Base-by-base conservation (phyloP, 1,140 invertebrate genomes). In the Cydia pomonella region DNA sequence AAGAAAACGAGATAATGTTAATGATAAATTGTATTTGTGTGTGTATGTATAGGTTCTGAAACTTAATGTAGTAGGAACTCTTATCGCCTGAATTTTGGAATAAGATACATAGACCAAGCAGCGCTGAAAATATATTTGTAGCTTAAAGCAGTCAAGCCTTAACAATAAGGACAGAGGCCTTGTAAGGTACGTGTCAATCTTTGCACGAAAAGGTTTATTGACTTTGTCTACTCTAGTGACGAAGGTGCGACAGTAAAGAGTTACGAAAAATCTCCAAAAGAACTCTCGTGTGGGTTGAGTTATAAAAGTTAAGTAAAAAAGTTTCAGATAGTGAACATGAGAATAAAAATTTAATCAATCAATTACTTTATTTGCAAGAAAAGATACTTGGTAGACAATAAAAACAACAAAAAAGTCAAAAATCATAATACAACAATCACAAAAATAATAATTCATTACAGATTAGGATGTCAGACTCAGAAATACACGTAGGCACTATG, bases 171-270 rank as follows among this genome's bases (percentile, higher is more conserved):
- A 69, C n/a, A 12, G 12, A 18, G 53, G 29, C 3, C 2, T 18
- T 18, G 64, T 23, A 33, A 69, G 33, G 29, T 27, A 66, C 27
- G 2, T 29, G 63, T 66, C 63, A 66, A 69, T 69, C 64, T 69
- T 18, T 69, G 29, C 27, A 66, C 13, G n/a, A 38, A 38, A 69
- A 41, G 64, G 64, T 69, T 38, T 69, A 33, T 69, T 69, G 64
- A 41, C 64, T 69, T n/a, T 69, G 63, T 66, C 63, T 16, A 69
- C n/a, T 33, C 27, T 29, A n/a, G 16, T 69, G 64, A 69, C 29
- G 33, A 69, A 69, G 64, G 64, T 69, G 29, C 64, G 64, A 69
- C 64, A 38, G 18, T 38, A 69, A 33, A 69, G 16, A 69, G 27
- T 38, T 29, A 38, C 33, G 41, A 33, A 69, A 66, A 66, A 59